phyloP scores from a whole-genome alignment of 2,888 invertebrate species.

The Campoplex capitator region DNA sequence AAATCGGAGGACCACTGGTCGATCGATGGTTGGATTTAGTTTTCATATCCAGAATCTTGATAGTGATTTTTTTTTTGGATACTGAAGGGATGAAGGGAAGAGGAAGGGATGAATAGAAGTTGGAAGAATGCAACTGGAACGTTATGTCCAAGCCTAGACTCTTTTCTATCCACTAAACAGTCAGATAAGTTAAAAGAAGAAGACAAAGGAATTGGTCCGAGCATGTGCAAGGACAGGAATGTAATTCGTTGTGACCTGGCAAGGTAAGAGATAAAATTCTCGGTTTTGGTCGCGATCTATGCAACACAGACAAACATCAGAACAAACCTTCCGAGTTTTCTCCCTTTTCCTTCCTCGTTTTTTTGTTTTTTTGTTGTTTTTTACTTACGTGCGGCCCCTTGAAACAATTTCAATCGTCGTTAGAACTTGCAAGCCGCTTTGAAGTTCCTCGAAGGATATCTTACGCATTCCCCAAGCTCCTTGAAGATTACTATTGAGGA shows the following conservation, averaged over 20 bases:
- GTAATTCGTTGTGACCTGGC: conserved; percentile 78
- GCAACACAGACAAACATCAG: conserved; percentile 34
- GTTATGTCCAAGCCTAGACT: not conserved
- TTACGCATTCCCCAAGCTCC: conserved; percentile 76
- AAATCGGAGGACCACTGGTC: not conserved
- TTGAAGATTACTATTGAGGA: conserved; percentile 17
- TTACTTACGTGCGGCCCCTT: conserved; percentile 69
- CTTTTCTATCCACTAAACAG: not conserved
- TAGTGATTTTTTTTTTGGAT: not conserved
- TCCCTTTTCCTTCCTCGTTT: conserved; percentile 54
- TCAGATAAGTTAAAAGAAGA: not conserved
- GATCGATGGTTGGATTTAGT: not conserved
- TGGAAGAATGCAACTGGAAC: conserved; percentile 3
- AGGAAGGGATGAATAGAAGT: not conserved
- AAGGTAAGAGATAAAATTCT: conserved; percentile 76
- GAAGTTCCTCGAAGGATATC: conserved; percentile 80
- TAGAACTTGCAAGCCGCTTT: conserved; percentile 76
- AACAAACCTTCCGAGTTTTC: conserved; percentile 24
- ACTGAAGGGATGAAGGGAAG: not conserved
- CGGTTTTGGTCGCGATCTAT: conserved; percentile 72
- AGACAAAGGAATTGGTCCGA: conserved; percentile 36
- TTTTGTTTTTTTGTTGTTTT: not conserved
- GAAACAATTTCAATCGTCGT: conserved; percentile 83
- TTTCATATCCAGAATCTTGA: not conserved
- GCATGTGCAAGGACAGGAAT: conserved; percentile 75